A percentile compares a stretch with the other conserved stretches of the same genome.
These are phyloP conservation scores for Temnothorax nylanderi DNA, from an alignment of 1,140 invertebrate species.

Conservation along the genomic window DNA sequence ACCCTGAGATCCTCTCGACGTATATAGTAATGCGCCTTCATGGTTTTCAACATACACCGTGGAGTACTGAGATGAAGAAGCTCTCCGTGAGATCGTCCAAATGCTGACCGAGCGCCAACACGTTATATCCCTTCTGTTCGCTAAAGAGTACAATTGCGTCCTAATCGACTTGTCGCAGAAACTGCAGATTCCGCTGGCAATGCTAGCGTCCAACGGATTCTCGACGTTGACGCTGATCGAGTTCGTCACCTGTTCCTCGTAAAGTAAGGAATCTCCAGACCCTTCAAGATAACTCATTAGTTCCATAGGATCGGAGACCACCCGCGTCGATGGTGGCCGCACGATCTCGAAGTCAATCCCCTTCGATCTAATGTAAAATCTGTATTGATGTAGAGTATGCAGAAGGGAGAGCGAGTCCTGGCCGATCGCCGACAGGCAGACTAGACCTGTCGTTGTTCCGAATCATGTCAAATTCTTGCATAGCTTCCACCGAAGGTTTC, in stretches of 20 bases:
- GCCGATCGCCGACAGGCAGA: constrained; percentile 93
- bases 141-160: constrained; percentile 91
- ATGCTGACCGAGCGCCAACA: constrained; percentile 94
- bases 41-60: constrained; percentile 91
- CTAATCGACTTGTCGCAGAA: constrained; percentile 90
- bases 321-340: constrained; percentile 91
- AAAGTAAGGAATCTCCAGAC: constrained; percentile 90
- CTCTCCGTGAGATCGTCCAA: constrained; percentile 95
- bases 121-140: constrained; percentile 92
- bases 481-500: constrained; percentile 92
- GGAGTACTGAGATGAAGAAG: constrained; percentile 94
- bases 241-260: constrained; percentile 87
- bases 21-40: constrained; percentile 94
- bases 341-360: constrained; percentile 91
- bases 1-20: constrained; percentile 93
- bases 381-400: constrained; percentile 94
- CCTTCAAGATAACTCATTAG: constrained; percentile 90
- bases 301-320: constrained; percentile 88
- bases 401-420: constrained; percentile 93
- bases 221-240: not conserved
- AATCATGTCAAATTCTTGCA: constrained; percentile 95
- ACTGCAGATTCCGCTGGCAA: constrained; percentile 85
- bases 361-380: constrained; percentile 91
- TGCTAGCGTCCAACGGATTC: constrained; percentile 17
- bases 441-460: constrained; percentile 91